Percentiles rank a stretch among this genome's conserved stretches.
phyloP scores from a whole-genome alignment of 2,888 invertebrate species.

The Xestia c-nigrum region DNA sequence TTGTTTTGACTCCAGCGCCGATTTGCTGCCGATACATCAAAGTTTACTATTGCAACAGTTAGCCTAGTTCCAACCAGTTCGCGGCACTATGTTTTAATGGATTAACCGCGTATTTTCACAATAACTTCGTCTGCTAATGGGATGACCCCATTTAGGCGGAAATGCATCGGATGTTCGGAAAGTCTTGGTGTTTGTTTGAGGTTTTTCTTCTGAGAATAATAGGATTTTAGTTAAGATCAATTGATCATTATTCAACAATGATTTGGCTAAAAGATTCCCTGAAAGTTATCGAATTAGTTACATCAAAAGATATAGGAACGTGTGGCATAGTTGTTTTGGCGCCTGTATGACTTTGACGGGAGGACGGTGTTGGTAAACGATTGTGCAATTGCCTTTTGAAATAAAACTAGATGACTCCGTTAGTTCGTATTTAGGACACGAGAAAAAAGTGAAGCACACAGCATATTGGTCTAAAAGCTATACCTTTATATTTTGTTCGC shows the following conservation, averaged over 20 bases:
- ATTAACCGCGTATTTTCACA: conserved; percentile 55
- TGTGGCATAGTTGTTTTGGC: not conserved
- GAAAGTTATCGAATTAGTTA: not conserved
- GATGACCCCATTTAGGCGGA: conserved; percentile 46
- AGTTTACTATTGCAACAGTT: conserved; percentile 54
- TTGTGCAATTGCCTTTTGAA: not conserved
- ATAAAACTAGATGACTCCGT: not conserved
- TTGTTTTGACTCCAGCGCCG: conserved; percentile 53
- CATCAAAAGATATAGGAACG: not conserved
- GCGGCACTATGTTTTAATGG: conserved; percentile 45
- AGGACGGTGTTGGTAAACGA: not conserved
- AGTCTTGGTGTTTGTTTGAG: conserved; percentile 22
- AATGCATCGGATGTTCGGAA: conserved; percentile 35
- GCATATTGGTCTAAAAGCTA: not conserved
- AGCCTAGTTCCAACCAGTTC: conserved; percentile 48
- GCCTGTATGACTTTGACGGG: not conserved
- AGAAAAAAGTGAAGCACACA: not conserved
- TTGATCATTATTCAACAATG: not conserved
- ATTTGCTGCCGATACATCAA: conserved; percentile 59
- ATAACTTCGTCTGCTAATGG: conserved; percentile 50
- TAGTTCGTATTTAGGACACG: not conserved
- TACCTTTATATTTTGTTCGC: not conserved
- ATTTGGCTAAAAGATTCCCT: not conserved
- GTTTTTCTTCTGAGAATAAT: conserved; percentile 11
- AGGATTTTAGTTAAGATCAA: not conserved